These are phyloP conservation scores for Nesometra sesokonis DNA, from an alignment of 35 echinoderm and acorn worm species.

Conservation along the genomic window DNA sequence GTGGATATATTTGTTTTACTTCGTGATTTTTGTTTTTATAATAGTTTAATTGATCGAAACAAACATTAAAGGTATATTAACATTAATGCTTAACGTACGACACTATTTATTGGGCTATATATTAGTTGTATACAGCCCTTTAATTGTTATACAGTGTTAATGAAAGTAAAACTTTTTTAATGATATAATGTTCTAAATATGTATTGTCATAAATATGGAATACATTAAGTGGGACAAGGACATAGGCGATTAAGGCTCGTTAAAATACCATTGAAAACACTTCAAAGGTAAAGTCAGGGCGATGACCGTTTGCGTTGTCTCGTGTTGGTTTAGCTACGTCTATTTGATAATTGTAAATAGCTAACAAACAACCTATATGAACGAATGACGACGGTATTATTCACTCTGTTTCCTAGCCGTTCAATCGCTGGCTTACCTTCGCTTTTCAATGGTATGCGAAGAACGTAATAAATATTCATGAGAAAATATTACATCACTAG, in stretches of 20 bases:
- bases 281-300: background rate
- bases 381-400: background rate
- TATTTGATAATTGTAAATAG: background rate
- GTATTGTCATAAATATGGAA: background rate
- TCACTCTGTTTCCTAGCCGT: background rate
- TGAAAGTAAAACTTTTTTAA: too few species aligned
- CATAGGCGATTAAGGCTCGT: background rate
- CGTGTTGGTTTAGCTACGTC: background rate
- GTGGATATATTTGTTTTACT: too few species aligned
- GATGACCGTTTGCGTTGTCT: background rate
- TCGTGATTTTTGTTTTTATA: too few species aligned
- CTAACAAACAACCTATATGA: background rate
- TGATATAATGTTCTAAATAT: background rate
- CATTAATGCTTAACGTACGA: too few species aligned
- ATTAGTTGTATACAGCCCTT: too few species aligned
- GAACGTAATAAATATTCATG: conserved; percentile 1
- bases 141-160: too few species aligned
- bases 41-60: too few species aligned
- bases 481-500: background rate
- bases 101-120: too few species aligned
- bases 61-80: too few species aligned
- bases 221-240: background rate
- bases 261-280: background rate
- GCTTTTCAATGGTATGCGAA: background rate
- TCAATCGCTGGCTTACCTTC: background rate